Conservation (phyloP, 2,113 vertebrate genomes). For the Syngnathus typhle region DNA sequence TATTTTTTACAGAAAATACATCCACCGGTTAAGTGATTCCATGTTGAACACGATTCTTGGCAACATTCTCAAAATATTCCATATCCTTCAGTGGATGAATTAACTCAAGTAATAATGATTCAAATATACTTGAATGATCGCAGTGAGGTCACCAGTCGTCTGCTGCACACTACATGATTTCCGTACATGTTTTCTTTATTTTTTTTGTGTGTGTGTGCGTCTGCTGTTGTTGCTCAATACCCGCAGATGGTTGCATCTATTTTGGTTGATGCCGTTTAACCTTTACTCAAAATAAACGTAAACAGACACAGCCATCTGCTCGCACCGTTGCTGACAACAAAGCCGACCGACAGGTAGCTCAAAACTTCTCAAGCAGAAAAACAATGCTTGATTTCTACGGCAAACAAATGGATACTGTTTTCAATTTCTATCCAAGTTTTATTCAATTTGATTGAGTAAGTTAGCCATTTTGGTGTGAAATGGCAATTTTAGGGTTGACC, state of each 20-base stretch:
- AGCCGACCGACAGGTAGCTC: not conserved
- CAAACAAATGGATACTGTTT: not conserved
- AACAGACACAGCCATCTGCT: slow-evolving; percentile 46
- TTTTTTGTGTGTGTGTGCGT: not conserved
- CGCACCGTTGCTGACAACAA: slow-evolving; percentile 1
- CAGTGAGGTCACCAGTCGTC: not conserved
- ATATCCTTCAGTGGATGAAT: not conserved
- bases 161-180: not conserved
- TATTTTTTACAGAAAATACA: not conserved
- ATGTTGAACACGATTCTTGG: not conserved
- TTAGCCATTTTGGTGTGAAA: no score
- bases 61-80: not conserved
- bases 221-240: slow-evolving; percentile 6
- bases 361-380: not conserved
- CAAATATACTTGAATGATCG: not conserved
- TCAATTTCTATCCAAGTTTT: not conserved
- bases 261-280: slow-evolving; percentile 48
- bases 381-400: not conserved
- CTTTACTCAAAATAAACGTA: slow-evolving; percentile 45
- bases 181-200: not conserved
- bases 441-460: not conserved
- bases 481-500: not conserved
- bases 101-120: not conserved
- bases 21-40: no score
- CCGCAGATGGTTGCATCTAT: slow-evolving; percentile 47